Evolutionary conservation across 2,888 invertebrate genomes (phyloP), one percentile per base, ranked within the genome.

Genomic region (Prostheceraeus crozeri): DNA sequence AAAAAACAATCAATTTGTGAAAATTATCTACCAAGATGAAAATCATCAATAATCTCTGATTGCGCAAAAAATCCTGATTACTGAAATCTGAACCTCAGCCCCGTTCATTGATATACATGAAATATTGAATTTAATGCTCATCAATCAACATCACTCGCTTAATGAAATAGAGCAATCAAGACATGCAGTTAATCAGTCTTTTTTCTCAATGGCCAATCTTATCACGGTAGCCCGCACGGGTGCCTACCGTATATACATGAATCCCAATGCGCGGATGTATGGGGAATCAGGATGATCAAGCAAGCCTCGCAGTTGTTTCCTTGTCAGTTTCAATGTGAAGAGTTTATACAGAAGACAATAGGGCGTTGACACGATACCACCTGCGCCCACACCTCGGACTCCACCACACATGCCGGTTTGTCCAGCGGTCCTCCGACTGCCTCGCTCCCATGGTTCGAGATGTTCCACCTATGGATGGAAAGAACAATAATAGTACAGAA

Each of bases 341-440:
- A 99, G 80, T 78, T 98, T 96, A 79, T 94, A 99, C 30, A 99
- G 82, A n/a, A 98, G 82, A 76, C 98, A 98, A 78, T 88, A 99
- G 0, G 98, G 96, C 61, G 96, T 94, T n/a, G 94, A 94, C 19
- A 99, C 96, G 63, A 99, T 96, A 53, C 98, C 98, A 56, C 98
- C 98, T 35, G 96, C 96, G 35, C 98, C 98, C 28, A 99, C 98
- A 27, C 98, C 98, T 65, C 98, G 83, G 3, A 94, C 89, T 80
- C 96, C 96, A 75, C 98, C 98, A 84, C 98, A 98, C 96, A 98
- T 98, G 75, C 98, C 98, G 27, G 94, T 96, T 79, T 96, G 94
- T 46, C 94, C 94, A 8, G 91, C 89, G 1, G 93, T 91, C 76
- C 91, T 89, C 54, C 96, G 82, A 67, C 94, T 96, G 52, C 98